Evolutionary conservation across 1,140 invertebrate genomes (phyloP), one percentile per base, ranked within the genome.

Genomic region (Notospermus geniculatus): DNA sequence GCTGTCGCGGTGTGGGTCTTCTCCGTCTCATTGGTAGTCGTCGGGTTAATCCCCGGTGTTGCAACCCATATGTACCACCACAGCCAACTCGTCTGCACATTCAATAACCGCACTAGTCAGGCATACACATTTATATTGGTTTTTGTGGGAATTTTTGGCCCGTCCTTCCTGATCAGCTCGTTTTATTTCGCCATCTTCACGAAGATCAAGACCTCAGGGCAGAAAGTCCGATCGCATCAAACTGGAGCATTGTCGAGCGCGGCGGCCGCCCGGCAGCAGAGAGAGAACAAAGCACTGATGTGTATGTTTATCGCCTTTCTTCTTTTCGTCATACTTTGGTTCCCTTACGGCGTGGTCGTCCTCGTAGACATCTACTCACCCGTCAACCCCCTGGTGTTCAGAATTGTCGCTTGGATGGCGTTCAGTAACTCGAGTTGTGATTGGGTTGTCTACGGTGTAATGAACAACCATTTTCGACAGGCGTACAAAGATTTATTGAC

Each of bases 341-440:
- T 29, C 9, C 63, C 63, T 2, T 45, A 39, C 15, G 50, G 43
- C 2, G 23, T 62, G 22, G 30, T 45, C 22, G 36, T 43, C 15
- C 41, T 41, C 4, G 22, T 57, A 7, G 53, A 56, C 19, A 28
- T 22, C 1, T 29, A 36, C 36, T 23, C 56, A 27, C 2, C 25
- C 17, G 27, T 46, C 25, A 23, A 55, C 13, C 25, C 23, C n/a
- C 32, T 9, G 13, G 19, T 66, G 11, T 55, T 52, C 60, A 32
- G 29, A 23, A 41, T 55, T 36, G 45, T 41, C 22, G 19, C 53
- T 13, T 66, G 52, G 46, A 32, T 59, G 22, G 23, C 57, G 27
- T 62, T 65, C 52, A 56, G 55, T 39, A 68, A 68, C 57, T 57
- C 52, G 23, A 57, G 66, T 50, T 56, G 65, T n/a, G 64, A 68